phyloP scores from a whole-genome alignment of 2,797 vertebrate genomes.

The Sparus aurata region DNA sequence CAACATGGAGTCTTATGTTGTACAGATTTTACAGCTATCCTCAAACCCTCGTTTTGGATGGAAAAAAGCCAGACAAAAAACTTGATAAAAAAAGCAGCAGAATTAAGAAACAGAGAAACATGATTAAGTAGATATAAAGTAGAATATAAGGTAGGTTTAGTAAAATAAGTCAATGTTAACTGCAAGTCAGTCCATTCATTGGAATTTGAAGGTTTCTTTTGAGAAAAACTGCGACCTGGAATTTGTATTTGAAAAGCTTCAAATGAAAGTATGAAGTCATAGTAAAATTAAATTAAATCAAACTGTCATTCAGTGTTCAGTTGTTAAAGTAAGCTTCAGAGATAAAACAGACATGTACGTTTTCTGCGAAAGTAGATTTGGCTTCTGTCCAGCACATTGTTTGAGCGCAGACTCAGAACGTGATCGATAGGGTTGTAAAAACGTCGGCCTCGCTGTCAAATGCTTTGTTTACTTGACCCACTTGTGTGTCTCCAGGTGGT shows the following conservation, averaged over 20 bases:
- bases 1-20: neutral
- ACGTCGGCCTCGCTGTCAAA: constrained; percentile 34
- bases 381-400: constrained; percentile 48
- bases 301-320: neutral
- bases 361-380: constrained; percentile 41
- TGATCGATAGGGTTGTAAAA: constrained; percentile 59
- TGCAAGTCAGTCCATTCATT: neutral
- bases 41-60: neutral
- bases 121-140: neutral
- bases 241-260: neutral
- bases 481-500: constrained; percentile 89
- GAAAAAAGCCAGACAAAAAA: neutral
- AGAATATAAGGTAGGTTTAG: neutral
- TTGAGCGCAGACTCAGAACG: constrained; percentile 14
- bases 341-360: constrained; percentile 16
- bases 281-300: neutral
- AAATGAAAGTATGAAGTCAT: neutral
- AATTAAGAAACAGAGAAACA: neutral
- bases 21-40: neutral
- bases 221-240: neutral
- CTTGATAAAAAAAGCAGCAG: neutral
- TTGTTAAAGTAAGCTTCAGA: neutral
- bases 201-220: neutral
- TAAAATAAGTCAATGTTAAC: neutral
- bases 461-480: constrained; percentile 56